Conservation (phyloP, 2,113 vertebrate genomes). For the Lepidothrix coronata region DNA sequence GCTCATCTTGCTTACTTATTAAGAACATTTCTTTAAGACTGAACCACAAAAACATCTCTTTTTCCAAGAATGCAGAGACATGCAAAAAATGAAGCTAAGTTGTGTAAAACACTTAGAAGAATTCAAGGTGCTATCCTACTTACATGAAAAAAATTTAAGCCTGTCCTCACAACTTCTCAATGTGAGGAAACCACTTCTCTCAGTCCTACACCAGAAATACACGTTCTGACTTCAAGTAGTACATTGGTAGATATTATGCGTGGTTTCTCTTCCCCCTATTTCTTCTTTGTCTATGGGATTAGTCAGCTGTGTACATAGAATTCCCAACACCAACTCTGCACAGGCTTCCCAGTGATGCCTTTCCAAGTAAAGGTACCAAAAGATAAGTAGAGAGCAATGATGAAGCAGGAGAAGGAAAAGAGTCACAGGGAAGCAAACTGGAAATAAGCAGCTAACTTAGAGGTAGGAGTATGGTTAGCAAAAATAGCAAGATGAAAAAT, state of each 20-base stretch:
- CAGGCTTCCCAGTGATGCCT: background rate
- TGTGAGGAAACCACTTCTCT: background rate
- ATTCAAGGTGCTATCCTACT: background rate
- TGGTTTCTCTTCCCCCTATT: background rate
- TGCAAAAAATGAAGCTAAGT: background rate
- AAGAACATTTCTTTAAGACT: background rate
- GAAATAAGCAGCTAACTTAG: background rate
- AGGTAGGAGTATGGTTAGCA: background rate
- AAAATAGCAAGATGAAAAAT: background rate
- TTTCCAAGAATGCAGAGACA: background rate
- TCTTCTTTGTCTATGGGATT: background rate
- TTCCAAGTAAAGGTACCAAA: background rate
- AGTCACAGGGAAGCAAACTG: background rate
- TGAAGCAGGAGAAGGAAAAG: background rate
- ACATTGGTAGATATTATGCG: rapidly evolving
- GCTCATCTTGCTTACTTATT: background rate
- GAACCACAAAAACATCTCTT: background rate
- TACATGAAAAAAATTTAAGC: background rate
- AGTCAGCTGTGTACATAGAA: background rate
- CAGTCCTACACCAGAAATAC: background rate
- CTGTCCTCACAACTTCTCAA: background rate
- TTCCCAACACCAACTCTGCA: background rate
- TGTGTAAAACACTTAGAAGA: background rate
- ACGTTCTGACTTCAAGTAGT: background rate
- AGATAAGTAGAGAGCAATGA: background rate